These are phyloP conservation scores for Cyclargus thomasi DNA, from an alignment of 1,140 invertebrate species.

Conservation along the genomic window DNA sequence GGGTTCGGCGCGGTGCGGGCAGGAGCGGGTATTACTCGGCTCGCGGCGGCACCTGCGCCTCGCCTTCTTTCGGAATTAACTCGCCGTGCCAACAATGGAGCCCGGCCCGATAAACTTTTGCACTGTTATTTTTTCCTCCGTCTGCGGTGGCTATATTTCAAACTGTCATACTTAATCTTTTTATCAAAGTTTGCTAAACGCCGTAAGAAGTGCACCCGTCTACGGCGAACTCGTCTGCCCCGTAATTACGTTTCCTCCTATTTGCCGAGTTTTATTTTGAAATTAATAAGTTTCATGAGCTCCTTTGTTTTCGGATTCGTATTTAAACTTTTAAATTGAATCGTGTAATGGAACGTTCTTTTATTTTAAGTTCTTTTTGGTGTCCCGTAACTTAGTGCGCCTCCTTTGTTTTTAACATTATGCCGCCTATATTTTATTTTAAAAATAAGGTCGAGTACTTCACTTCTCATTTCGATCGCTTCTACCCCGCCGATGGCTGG, in stretches of 20 bases:
- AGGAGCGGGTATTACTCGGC: constrained; percentile 18
- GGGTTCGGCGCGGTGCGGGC: constrained; percentile 39
- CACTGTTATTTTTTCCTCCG: constrained; percentile 58
- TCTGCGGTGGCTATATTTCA: constrained; percentile 71
- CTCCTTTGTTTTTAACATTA: background rate
- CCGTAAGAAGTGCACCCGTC: constrained; percentile 61
- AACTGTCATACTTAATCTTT: constrained; percentile 75
- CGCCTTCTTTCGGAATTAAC: constrained; percentile 72
- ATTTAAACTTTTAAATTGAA: constrained; percentile 22
- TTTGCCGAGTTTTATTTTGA: constrained; percentile 32
- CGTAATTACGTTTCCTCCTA: constrained; percentile 58
- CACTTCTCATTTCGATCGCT: background rate
- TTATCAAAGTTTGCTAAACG: constrained; percentile 73
- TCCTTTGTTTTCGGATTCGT: constrained; percentile 21
- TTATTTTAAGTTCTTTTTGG: constrained; percentile 11
- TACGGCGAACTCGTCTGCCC: constrained; percentile 52
- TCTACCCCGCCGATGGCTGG: background rate
- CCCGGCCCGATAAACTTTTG: constrained; percentile 52
- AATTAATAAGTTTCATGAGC: constrained; percentile 31
- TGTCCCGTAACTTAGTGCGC: constrained; percentile 6
- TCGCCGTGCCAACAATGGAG: constrained; percentile 62
- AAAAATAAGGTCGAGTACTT: background rate
- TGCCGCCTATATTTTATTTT: background rate
- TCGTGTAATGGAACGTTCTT: constrained; percentile 14
- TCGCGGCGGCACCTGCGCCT: constrained; percentile 58